phyloP scores from a whole-genome alignment of 2,888 invertebrate genomes.

The Nephrotoma guestfalica region DNA sequence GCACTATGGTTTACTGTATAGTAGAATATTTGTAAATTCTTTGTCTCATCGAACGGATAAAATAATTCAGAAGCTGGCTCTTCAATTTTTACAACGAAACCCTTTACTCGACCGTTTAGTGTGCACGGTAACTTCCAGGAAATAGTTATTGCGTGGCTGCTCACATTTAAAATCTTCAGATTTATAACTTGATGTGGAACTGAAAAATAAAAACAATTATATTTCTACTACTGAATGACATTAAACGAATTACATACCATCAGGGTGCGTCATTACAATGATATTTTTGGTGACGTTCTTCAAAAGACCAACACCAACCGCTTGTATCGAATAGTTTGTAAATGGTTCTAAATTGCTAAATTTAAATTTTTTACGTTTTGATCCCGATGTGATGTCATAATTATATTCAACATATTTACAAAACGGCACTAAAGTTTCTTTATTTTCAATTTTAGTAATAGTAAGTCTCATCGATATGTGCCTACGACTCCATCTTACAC shows the following conservation, averaged over 20 bases:
- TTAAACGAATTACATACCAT: background rate
- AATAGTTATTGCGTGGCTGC: slow-evolving; percentile 15
- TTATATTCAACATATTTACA: background rate
- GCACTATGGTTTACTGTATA: background rate
- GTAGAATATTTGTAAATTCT: background rate
- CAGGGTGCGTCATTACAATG: background rate
- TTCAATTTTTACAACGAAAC: slow-evolving; percentile 13
- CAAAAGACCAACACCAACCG: background rate
- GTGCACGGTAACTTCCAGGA: slow-evolving; percentile 25
- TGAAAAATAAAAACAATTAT: background rate
- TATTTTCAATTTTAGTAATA: background rate
- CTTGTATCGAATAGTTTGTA: background rate
- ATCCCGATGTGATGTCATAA: background rate
- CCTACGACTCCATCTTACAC: background rate
- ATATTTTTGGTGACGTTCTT: background rate
- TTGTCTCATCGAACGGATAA: background rate
- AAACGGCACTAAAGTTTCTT: background rate
- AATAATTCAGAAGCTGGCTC: background rate
- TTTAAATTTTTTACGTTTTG: background rate
- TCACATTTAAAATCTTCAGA: background rate
- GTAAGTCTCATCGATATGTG: background rate
- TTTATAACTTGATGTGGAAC: background rate
- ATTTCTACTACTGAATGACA: background rate
- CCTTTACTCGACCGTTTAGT: slow-evolving; percentile 24
- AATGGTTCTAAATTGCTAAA: background rate